Percentiles rank a stretch among this genome's conserved stretches.
Conservation (phyloP, 2,797 vertebrate species). For the Peromyscus aztecus region DNA sequence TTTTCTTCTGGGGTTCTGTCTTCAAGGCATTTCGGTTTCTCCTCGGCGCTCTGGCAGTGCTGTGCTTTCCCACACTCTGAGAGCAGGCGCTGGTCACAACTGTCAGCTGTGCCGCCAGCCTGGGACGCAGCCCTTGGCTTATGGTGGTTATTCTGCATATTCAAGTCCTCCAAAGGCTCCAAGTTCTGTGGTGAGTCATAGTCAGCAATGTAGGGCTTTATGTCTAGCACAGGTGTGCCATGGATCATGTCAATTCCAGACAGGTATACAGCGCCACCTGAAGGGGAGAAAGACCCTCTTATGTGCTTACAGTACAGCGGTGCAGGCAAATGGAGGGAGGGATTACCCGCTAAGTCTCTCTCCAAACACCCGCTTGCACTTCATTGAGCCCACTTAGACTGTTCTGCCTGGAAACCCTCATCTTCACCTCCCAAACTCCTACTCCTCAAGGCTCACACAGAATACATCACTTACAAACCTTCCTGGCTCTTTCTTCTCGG, state of each 20-base stretch:
- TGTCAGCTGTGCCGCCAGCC: background rate
- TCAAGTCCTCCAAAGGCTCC: constrained; percentile 51
- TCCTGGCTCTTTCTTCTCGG: constrained; percentile 16
- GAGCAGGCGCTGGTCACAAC: background rate
- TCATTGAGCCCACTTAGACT: background rate
- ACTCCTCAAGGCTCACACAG: background rate
- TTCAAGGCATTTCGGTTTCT: background rate
- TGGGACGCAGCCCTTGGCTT: background rate
- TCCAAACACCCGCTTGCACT: background rate
- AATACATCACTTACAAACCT: background rate
- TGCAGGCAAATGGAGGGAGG: background rate
- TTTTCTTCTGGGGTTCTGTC: constrained; percentile 27
- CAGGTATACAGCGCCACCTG: constrained; percentile 92
- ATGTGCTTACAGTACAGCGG: background rate
- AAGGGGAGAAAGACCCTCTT: constrained; percentile 50
- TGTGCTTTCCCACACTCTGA: background rate
- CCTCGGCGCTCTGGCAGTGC: background rate
- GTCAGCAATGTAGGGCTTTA: constrained; percentile 95
- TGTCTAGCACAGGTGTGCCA: constrained; percentile 94
- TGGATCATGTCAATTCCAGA: constrained; percentile 94
- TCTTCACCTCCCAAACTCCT: background rate
- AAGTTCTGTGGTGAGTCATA: constrained; percentile 90
- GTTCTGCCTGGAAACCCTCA: background rate
- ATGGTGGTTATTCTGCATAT: background rate
- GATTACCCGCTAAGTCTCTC: background rate